Evolutionary conservation across 30 jellyfish, hydroid and myxozoan species (phyloP), one percentile per base, ranked within the genome.

Genomic region (Chrysaora quinquecirrha): DNA sequence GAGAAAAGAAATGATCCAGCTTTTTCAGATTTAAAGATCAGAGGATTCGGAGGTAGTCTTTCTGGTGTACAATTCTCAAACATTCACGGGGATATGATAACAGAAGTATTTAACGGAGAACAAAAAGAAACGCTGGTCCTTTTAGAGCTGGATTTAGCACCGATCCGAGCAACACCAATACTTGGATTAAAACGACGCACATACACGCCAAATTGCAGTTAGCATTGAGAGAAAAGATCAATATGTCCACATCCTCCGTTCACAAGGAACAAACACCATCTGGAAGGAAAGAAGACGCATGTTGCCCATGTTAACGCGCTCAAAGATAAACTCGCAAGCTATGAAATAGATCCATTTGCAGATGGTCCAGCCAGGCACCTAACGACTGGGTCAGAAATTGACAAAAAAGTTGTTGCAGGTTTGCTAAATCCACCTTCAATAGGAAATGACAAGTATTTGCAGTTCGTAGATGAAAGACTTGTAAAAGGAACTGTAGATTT

Each of bases 111-210:
- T 28, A 78, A 75, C 31, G 48, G 82, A 70, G 74, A 70, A 43
- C 75, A 12, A 70, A 70, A 43, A 31, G 74, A 24, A 70, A 43
- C 29, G 66, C 87, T 29, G 87, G 87, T 3, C 90, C 90, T 2
- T 78, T 61, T 33, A 78, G 90, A 78, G 75, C 66, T 61, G 87
- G 90, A 20, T 78, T 30, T 24, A 78, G 90, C 90, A 63, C 90
- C 3, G 49, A 64, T 74, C 25, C 69, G 10, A 65, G 62, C 46
- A 47, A 64, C 49, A 67, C 48, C 73, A 78, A 78, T 23, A 78
- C 90, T 2, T 78, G 88, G 88, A 65, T 78, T 18, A 78, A 60
- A 21, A 78, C 84, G 48, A 28, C 31, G 21, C 74, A 78, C 78
- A 78, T 62, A 3, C 82, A 70, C 34, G 82, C 82, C 30, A 70